Evolutionary conservation across 1,140 invertebrate genomes (phyloP).

Genomic region (Achatina immaculata): DNA sequence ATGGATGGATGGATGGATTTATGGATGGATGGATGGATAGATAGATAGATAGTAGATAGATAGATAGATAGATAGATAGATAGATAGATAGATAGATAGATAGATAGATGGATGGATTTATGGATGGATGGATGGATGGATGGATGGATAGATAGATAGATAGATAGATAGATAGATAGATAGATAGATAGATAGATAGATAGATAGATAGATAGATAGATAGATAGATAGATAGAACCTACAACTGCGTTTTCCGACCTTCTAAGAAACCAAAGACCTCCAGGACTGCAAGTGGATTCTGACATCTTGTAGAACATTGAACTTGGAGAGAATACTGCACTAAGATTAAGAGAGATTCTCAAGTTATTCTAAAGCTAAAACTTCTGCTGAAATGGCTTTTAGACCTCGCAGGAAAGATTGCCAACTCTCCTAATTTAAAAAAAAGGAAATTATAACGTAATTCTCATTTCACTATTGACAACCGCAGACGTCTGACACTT

Average conservation of each 20-base stretch:
- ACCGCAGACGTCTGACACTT: too few species aligned
- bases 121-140: not conserved
- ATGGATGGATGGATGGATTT: not conserved
- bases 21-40: not conserved
- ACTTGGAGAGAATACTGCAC: not conserved
- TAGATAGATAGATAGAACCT: slow-evolving; percentile 1
- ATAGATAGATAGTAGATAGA: not conserved
- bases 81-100: slow-evolving; percentile 2
- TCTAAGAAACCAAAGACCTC: not conserved
- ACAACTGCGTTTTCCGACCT: not conserved
- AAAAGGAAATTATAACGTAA: too few species aligned
- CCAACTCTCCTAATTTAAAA: too few species aligned
- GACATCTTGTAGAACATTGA: not conserved
- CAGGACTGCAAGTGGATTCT: not conserved
- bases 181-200: not conserved
- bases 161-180: slow-evolving; percentile 1
- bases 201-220: slow-evolving; percentile 2
- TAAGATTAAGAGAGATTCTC: not conserved
- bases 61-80: not conserved
- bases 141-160: not conserved
- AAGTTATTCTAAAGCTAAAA: not conserved
- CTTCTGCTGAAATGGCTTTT: not conserved
- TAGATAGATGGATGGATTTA: not conserved
- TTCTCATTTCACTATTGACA: too few species aligned
- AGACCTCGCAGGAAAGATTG: not conserved